Base-by-base conservation (phyloP, 2,888 invertebrate genomes). In the Erebia palarica region DNA sequence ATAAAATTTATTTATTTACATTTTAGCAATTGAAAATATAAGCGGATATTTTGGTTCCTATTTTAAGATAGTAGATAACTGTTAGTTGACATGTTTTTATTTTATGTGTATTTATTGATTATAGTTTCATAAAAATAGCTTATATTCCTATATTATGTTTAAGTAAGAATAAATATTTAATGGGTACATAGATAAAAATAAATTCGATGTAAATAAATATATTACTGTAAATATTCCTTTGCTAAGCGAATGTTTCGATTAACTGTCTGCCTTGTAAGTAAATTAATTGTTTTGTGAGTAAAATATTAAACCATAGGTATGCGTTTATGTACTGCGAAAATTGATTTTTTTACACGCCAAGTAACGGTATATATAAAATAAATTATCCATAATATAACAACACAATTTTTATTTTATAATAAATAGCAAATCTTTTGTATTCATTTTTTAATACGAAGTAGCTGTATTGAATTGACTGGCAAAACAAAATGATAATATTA, bases 31-130 rank as follows among this genome's bases (percentile, higher is more conserved):
- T 68, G 53, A 63, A 64, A 69, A 60, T 27, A 63, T 70, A 73
- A 75, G 69, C 69, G 58, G 59, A 74, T 73, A 73, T 75, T 92
- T 93, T 92, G 91, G 92, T 93, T 93, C 92, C 92, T 93, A 93
- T 90, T 83, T 84, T 92, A 91, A 90, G 90, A 87, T 91, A 89
- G 84, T 78, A 82, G 84, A 83, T 82, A 79, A 81, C 85, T 82
- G 85, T 13, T 42, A 58, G 60, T 53, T 53, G 27, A 49, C 63
- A 49, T 14, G 49, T 59, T 89, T 86, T 84, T 81, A 49, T 72
- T 78, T 86, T 87, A 83, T 85, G 84, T 90, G 87, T 90, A 89
- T 90, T 89, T 87, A 89, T 88, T 87, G 80, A 70, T 73, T 75
- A 27, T 27, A 72, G 66, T 73, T 65, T 69, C 36, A 68, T 60